A percentile compares a stretch with the other conserved stretches of the same genome.
Evolutionary conservation across 1,140 invertebrate species (phyloP).

Genomic region (Macrotrachela quadricornifera): DNA sequence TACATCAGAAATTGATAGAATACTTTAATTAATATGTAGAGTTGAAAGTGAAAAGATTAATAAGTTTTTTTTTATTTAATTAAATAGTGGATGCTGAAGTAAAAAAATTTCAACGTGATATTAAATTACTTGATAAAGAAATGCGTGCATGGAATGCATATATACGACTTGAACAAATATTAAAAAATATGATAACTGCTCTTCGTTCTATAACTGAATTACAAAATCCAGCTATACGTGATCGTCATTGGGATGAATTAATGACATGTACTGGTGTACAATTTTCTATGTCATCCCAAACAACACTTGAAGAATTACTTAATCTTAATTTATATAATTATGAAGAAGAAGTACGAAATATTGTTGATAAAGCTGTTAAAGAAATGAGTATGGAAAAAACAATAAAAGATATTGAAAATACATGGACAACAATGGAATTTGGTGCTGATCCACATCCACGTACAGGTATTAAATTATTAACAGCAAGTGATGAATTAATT

Average conservation of each 20-base stretch:
- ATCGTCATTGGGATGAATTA: neutral
- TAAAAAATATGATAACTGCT: conserved; percentile 74
- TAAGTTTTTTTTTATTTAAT: no score
- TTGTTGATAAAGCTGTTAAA: neutral
- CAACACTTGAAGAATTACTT: neutral
- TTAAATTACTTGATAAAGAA: conserved; percentile 32
- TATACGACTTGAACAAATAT: conserved; percentile 52
- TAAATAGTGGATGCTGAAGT: conserved; percentile 60
- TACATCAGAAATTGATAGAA: no score
- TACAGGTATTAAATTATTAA: neutral
- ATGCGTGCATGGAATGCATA: conserved; percentile 55
- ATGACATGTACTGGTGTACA: neutral
- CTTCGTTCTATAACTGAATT: conserved; percentile 31
- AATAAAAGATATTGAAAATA: conserved; percentile 21
- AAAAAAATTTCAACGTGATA: conserved; percentile 77
- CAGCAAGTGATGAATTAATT: neutral
- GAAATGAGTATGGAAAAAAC: neutral
- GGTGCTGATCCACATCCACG: neutral
- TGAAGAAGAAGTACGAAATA: neutral
- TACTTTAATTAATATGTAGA: no score
- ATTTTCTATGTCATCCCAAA: neutral
- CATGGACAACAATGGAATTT: conserved; percentile 14
- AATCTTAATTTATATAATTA: neutral
- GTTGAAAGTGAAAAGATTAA: no score
- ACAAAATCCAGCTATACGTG: neutral